Evolutionary conservation across 2,113 vertebrate species (phyloP).

Genomic region (Sminthopsis crassicaudata): DNA sequence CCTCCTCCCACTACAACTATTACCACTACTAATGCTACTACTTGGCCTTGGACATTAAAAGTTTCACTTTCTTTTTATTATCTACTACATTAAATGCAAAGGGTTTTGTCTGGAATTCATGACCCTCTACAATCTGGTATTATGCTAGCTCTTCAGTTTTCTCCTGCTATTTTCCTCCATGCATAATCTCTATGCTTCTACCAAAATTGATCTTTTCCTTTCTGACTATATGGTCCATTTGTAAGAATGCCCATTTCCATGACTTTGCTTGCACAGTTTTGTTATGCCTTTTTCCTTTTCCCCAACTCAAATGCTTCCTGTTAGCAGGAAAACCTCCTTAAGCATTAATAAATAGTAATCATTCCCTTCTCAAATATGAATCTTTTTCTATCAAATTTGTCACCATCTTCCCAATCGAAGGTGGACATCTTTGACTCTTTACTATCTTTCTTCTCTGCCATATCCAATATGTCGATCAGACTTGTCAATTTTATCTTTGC

Average conservation of each 20-base stretch:
- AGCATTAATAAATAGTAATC: neutral
- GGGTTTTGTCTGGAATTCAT: neutral
- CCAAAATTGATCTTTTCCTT: neutral
- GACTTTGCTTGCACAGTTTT: neutral
- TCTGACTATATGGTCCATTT: neutral
- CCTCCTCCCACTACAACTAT: too few relatives aligned
- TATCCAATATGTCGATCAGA: neutral
- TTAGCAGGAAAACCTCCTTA: neutral
- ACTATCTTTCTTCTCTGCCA: neutral
- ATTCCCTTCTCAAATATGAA: neutral
- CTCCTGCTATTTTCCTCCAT: neutral
- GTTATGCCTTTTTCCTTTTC: neutral
- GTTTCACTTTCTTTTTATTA: too few relatives aligned
- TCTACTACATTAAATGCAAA: neutral
- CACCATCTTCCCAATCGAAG: neutral
- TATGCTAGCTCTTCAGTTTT: neutral
- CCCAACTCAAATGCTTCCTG: neutral
- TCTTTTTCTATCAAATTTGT: neutral
- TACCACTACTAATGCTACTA: neutral
- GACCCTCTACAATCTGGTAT: neutral
- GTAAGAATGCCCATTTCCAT: neutral
- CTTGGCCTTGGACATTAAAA: too few relatives aligned
- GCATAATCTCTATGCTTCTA: neutral
- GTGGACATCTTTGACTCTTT: neutral
- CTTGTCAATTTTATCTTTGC: neutral